Evolutionary conservation across 2,113 vertebrate species (phyloP).

Genomic region (Barbus barbus): DNA sequence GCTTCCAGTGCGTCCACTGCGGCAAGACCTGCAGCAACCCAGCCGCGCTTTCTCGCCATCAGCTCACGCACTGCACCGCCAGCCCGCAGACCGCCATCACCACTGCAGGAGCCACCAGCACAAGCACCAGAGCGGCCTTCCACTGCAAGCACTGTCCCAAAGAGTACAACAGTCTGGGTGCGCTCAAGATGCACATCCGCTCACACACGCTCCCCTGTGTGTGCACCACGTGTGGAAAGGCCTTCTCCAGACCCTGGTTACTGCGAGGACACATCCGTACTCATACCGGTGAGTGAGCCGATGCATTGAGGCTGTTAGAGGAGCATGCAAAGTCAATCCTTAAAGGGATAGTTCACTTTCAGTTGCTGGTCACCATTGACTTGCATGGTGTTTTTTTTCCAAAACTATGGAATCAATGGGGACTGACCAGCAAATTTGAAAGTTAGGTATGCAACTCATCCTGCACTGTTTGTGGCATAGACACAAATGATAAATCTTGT

Average conservation of each 20-base stretch:
- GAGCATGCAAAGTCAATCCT: neutral
- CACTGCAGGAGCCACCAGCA: conserved; percentile 59
- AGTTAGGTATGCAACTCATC: neutral
- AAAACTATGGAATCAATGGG: no score
- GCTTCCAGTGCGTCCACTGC: conserved; percentile 81
- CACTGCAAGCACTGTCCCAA: conserved; percentile 97
- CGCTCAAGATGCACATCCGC: conserved; percentile 98
- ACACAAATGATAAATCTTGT: no score
- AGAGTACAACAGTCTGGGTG: conserved; percentile 94
- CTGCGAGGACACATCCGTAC: conserved; percentile 96
- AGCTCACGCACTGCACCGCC: conserved; percentile 74
- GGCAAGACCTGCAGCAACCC: conserved; percentile 83
- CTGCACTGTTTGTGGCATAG: no score
- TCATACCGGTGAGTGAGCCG: conserved; percentile 84
- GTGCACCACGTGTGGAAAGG: conserved; percentile 95
- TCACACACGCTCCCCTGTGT: conserved; percentile 97
- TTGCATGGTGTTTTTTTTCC: no score
- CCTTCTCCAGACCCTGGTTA: conserved; percentile 96
- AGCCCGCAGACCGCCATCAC: neutral
- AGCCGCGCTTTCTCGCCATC: conserved; percentile 84
- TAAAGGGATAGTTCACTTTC: neutral
- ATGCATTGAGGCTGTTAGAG: neutral
- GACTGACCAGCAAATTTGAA: no score
- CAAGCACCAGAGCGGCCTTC: conserved; percentile 74
- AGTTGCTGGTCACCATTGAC: no score